phyloP scores from a whole-genome alignment of 2,888 invertebrate genomes.

The Tipula lateralis region DNA sequence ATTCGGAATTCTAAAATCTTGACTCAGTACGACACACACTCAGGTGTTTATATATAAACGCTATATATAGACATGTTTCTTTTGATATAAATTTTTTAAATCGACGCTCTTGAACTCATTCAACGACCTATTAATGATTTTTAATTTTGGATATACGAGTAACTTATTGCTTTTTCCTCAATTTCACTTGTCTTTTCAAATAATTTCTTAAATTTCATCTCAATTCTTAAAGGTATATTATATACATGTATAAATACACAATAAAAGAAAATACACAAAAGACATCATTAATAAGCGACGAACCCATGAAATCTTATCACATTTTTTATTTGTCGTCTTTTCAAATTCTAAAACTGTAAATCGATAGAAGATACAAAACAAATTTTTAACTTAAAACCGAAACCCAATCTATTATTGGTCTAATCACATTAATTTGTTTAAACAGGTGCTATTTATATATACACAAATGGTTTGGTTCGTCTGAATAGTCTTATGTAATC shows the following conservation, averaged over 20 bases:
- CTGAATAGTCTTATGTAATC: neutral
- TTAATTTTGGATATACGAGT: neutral
- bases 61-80: too few species aligned
- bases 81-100: neutral
- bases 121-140: neutral
- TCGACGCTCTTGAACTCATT: neutral
- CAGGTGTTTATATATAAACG: neutral
- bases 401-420: neutral
- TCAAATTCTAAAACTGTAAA: neutral
- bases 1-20: neutral
- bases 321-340: neutral
- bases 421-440: slow-evolving; percentile 24
- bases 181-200: neutral
- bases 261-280: neutral
- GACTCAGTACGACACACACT: neutral
- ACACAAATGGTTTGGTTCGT: neutral
- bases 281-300: neutral
- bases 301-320: neutral
- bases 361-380: neutral
- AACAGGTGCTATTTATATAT: neutral
- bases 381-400: neutral
- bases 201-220: slow-evolving; percentile 19
- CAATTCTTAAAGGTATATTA: neutral
- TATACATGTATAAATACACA: neutral
- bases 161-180: neutral